These are phyloP conservation scores for Byasa hedistus DNA, from an alignment of 2,888 invertebrate genomes.

Conservation along the genomic window DNA sequence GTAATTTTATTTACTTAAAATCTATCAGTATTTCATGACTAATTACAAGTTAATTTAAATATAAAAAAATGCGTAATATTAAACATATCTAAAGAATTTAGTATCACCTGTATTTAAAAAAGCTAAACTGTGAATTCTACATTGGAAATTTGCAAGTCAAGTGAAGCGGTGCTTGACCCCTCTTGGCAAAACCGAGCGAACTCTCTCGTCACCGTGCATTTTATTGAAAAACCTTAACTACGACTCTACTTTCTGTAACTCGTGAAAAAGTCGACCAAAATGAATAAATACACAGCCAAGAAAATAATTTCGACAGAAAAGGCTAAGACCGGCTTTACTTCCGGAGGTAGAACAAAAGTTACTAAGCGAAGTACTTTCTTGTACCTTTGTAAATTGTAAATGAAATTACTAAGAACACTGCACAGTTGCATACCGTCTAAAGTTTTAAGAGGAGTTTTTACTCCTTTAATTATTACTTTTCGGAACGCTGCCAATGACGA, in stretches of 20 bases:
- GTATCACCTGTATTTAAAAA: slow-evolving; percentile 9
- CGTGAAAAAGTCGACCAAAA: not conserved
- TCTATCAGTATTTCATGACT: too few relatives aligned
- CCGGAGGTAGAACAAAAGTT: not conserved
- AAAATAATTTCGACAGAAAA: slow-evolving; percentile 6
- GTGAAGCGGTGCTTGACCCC: slow-evolving; percentile 27
- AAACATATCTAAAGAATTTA: slow-evolving; percentile 29
- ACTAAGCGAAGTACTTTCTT: not conserved
- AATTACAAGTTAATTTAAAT: too few relatives aligned
- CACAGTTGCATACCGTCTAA: too few relatives aligned
- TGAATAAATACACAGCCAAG: slow-evolving; percentile 7
- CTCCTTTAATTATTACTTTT: too few relatives aligned
- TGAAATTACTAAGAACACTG: not conserved
- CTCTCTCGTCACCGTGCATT: slow-evolving; percentile 9
- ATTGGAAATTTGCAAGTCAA: slow-evolving; percentile 26
- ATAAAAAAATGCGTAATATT: too few relatives aligned
- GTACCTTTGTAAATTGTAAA: slow-evolving; percentile 5
- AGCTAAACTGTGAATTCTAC: slow-evolving; percentile 13
- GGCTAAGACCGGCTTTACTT: slow-evolving; percentile 1
- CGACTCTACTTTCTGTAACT: slow-evolving; percentile 3
- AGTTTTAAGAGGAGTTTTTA: too few relatives aligned
- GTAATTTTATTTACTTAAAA: too few relatives aligned
- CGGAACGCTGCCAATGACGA: too few relatives aligned
- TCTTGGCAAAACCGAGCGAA: slow-evolving; percentile 15
- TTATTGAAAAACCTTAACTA: slow-evolving; percentile 17